Percentiles rank a stretch among this genome's conserved stretches.
Conservation (phyloP, 1,140 invertebrate genomes). For the Conopomorpha cramerella region DNA sequence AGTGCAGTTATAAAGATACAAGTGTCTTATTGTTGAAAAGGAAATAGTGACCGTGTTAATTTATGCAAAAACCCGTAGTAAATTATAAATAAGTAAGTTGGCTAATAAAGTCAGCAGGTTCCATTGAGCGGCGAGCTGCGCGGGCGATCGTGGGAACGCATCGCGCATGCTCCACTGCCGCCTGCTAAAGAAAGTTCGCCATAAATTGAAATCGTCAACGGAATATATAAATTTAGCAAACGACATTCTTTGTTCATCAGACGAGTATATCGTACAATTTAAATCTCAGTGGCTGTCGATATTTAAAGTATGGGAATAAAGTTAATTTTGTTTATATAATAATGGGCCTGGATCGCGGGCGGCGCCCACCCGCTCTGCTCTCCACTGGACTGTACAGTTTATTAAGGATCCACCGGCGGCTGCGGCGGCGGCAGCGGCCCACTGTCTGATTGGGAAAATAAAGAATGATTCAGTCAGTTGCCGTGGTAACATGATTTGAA, state of each 20-base stretch:
- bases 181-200: conserved; percentile 8
- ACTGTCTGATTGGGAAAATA: conserved; percentile 2
- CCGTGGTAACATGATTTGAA: no score
- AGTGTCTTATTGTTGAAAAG: no score
- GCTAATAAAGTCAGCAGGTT: no score
- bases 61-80: no score
- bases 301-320: conserved; percentile 56
- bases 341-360: conserved; percentile 36
- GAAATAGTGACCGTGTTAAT: no score
- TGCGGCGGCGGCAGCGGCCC: no score
- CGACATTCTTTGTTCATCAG: conserved; percentile 26
- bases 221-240: conserved; percentile 30
- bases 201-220: conserved; percentile 38
- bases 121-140: no score
- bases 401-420: no score
- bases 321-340: conserved; percentile 56
- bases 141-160: conserved; percentile 23
- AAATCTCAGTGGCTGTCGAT: conserved; percentile 16
- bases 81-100: no score
- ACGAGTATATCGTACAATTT: conserved; percentile 10
- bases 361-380: conserved; percentile 45
- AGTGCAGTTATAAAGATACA: no score
- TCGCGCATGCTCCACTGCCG: conserved; percentile 5
- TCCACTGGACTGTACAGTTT: conserved; percentile 37
- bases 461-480: no score